Conservation (phyloP, 2,113 vertebrate species). For the Cheirogaleus medius region DNA sequence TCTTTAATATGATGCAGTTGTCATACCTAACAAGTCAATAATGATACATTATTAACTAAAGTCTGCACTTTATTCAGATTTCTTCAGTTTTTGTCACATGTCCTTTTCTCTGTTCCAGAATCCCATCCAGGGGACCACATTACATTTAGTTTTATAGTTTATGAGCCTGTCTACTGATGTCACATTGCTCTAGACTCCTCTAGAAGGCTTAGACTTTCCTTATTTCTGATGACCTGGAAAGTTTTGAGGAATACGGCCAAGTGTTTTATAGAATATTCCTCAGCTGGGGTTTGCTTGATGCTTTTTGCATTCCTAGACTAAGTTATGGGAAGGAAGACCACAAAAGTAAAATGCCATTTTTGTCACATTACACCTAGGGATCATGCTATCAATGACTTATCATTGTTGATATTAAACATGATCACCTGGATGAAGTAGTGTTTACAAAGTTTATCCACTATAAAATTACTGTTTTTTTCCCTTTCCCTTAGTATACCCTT, state of each 20-base stretch:
- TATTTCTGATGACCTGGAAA: background rate
- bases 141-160: background rate
- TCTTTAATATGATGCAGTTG: fast-evolving
- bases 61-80: background rate
- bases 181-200: background rate
- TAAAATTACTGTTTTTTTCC: background rate
- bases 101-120: background rate
- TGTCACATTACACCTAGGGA: background rate
- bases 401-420: background rate
- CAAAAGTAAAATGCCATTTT: background rate
- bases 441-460: background rate
- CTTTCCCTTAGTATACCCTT: background rate
- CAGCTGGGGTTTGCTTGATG: fast-evolving
- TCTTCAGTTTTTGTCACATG: background rate
- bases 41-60: background rate
- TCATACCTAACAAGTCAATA: background rate
- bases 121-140: background rate
- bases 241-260: background rate
- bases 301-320: background rate
- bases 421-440: background rate
- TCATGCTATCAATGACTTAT: background rate
- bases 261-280: background rate
- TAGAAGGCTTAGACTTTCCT: background rate
- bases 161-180: no score
- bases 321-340: background rate